Base-by-base conservation (phyloP, 23 tunicate genomes). In the Styela clava region DNA sequence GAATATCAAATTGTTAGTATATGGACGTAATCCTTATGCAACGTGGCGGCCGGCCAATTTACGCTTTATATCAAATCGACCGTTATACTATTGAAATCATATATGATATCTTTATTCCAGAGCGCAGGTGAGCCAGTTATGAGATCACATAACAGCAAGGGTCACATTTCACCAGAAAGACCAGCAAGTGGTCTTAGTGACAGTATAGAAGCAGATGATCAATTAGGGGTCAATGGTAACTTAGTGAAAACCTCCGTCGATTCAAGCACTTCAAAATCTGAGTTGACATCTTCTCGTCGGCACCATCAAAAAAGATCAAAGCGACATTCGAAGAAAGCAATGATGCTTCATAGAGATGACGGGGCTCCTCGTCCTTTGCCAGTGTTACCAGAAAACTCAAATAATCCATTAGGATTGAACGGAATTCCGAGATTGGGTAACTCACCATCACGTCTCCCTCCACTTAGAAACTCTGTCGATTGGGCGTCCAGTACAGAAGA, bases 401-500 rank as follows among this genome's bases (percentile, higher is more conserved):
- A 52, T 52, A 52, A 22, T 24, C 9, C 81, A 21, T 16, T 36
- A 26, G 31, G 65, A 7, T 1, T 26, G 19, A 33, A 33, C n/a
- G 64, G 81, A 19, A 16, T 29, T 18, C 71, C 71, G 34, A 81
- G 22, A 35, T 29, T 30, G 16, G 24, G 21, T 35, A 33, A 32
- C 44, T 19, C 27, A 24, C 68, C 31, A 24, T 25, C 73, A 9
- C 52, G 33, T 23, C 73, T 85, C 20, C 83, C 88, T 1, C 88
- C 88, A 12, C 20, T 85, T 0, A 34, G 78, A 67, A 81, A 85
- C 16, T 68, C 83, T 1, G 83, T 32, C 2, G 83, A 85, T 0
- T 85, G 83, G 83, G 64, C 44, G 12, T 85, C 88, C 5, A 85
- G 83, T 5, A 21, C 78, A 1, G 88, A 85, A 35, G 88, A 85